Base-by-base conservation (phyloP, 2,797 vertebrate genomes). In the Oceanodroma leucorhoa region DNA sequence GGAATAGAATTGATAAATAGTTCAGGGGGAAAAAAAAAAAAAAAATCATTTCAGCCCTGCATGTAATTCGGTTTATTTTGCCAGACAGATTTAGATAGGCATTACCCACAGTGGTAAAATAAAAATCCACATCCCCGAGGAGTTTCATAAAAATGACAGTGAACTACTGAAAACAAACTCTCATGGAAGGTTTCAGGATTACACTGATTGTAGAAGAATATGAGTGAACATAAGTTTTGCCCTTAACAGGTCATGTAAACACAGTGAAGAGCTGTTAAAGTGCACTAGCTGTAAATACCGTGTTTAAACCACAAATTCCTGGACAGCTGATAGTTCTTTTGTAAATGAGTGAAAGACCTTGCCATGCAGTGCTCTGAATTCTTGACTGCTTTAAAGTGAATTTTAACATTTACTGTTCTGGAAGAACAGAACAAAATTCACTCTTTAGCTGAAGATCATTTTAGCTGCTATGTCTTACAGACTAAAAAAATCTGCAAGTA, bases 1-100 rank as follows among this genome's bases (percentile, higher is more conserved):
- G 46, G 50, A 89, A 83, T 2, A 77, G 48, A 95, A 90, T 2
- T 95, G 55, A 93, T 96, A 87, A 93, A 46, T 32, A 88, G n/a
- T 62, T 84, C 5, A 9, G 38, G 13, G 15, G 10, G 13, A 41
- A 41, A 41, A 40, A 40, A 11, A 40, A 38, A 40, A 40, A 40
- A 40, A 40, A 40, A 77, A 36, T 53, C 57, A 48, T 69, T 46
- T 66, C 84, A 87, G 51, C 21, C 53, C 66, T 75, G 50, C 32
- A 90, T 45, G 46, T 50, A 67, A 73, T 86, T 95, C 0, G 6
- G n/a, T 22, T 87, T 77, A 41, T 83, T 94, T 95, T 90, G 53
- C 70, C 57, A 85, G 75, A 51, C 11, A 81, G 64, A 94, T 77
- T 78, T 80, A 66, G 55, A 92, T 64, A 93, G 65, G 89, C 22